Evolutionary conservation across 2,797 vertebrate species (phyloP), one percentile per base, ranked within the genome.

Genomic region (Tauraco hartlaubi): DNA sequence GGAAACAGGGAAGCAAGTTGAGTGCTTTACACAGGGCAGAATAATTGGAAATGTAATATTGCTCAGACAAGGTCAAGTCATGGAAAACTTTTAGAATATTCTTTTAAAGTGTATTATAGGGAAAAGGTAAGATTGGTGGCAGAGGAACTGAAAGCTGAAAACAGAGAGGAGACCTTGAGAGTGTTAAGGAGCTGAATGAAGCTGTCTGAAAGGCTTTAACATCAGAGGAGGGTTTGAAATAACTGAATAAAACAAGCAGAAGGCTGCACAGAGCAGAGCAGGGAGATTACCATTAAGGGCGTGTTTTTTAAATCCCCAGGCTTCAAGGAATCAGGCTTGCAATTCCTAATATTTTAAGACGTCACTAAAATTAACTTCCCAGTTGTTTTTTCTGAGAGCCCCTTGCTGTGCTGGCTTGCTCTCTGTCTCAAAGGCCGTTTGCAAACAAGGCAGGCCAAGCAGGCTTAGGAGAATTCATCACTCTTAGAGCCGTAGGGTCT

Each of bases 141-240:
- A 77, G 43, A 87, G 63, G 51, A 83, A 46, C 16, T 87, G 75
- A 85, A 74, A 55, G 83, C 58, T 84, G 73, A 76, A 79, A 93
- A 66, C 10, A 78, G 43, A 76, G 22, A 61, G 39, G 71, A 80
- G 39, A 58, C 58, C 67, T 72, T 68, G 29, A 51, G 22, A 52
- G 39, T 56, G 33, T 76, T 82, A 71, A 62, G 41, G 16, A 91
- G 64, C 29, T 43, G 54, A 94, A 56, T 85, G 35, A 73, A 56
- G n/a, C 66, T 92, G 19, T 85, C 61, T 88, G 61, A 80, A 94
- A 92, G 73, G 61, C 68, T 79, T 92, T 85, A 85, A 83, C 29
- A 76, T 92, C 61, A 88, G 68, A 78, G 51, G 26, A 62, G n/a
- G 29, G 14, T 64, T 95, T 91, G 79, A 94, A 92, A 73, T 85